phyloP scores from a whole-genome alignment of 1,140 invertebrate genomes.

The Macrostomum lignano region DNA sequence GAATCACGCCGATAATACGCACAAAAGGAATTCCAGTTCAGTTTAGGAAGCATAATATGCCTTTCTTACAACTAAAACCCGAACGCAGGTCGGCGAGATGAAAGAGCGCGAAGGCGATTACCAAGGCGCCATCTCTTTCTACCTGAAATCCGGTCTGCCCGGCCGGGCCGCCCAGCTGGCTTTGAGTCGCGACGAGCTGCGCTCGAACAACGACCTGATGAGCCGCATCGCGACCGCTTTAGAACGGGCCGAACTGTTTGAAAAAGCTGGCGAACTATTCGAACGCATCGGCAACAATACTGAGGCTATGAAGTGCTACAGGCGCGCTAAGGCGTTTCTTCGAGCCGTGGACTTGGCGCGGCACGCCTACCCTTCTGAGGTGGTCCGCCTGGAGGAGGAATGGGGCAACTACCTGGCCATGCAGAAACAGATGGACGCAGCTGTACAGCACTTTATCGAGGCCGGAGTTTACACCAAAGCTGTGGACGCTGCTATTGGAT shows the following conservation, averaged over 20 bases:
- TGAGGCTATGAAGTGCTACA: conserved; percentile 54
- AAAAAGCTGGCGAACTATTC: conserved; percentile 56
- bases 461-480: conserved; percentile 48
- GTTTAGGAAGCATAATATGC: no score
- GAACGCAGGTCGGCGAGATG: conserved; percentile 21
- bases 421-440: conserved; percentile 59
- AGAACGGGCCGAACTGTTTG: neutral
- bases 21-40: no score
- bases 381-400: conserved; percentile 58
- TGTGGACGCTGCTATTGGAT: conserved; percentile 61
- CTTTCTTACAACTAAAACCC: no score
- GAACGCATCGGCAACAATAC: conserved; percentile 45
- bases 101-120: conserved; percentile 46
- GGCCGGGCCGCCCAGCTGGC: conserved; percentile 37
- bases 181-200: conserved; percentile 27
- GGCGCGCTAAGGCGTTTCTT: conserved; percentile 33
- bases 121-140: conserved; percentile 44
- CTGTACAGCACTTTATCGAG: conserved; percentile 83
- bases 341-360: conserved; percentile 60
- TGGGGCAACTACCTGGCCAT: conserved; percentile 64
- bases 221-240: conserved; percentile 33
- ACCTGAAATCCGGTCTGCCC: conserved; percentile 49
- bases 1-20: no score
- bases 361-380: conserved; percentile 45
- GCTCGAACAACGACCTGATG: conserved; percentile 30